Base-by-base conservation (phyloP, 2,888 invertebrate species). In the Apamea monoglypha region DNA sequence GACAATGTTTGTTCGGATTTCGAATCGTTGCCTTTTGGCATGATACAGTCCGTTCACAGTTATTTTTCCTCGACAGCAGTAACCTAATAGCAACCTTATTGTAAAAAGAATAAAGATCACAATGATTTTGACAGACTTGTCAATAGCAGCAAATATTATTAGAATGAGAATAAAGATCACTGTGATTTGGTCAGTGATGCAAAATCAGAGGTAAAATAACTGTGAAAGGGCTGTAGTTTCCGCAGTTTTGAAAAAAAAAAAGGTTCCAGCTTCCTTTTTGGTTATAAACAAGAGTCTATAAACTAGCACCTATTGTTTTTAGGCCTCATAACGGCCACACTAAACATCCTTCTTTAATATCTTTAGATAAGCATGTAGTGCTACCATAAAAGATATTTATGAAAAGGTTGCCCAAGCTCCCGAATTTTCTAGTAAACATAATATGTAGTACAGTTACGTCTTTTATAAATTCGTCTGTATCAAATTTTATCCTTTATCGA, bases 341-440 rank as follows among this genome's bases (percentile, higher is more conserved):
- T n/a, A 56, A 67, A 63, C 61, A 66, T 16, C 47, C 50, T 82
- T 47, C 44, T 85, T 73, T 64, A 85, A 82, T 82, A 76, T 85
- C 82, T 59, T 72, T 50, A 53, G 76, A 69, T 73, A 83, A 73
- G 63, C 64, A 50, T 67, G 61, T 50, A 75, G 68, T 56, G 69
- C 32, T 70, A 81, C 84, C 89, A 90, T 83, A 85, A 85, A 85
- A 64, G 59, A 61, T 69, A 76, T 85, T 82, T 76, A 82, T 82
- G 70, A 71, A 83, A 69, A 85, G 67, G 36, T 21, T 21, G n/a
- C 50, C 18, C 40, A 61, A 50, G 32, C 53, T 32, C 64, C 25
- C 61, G 50, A 63, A 8, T 36, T 71, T 14, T 74, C 64, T 74
- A 32, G 29, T 64, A 71, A 81, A 75, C 25, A 47, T 63, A n/a